Percentiles rank a stretch among this genome's conserved stretches.
Evolutionary conservation across 2,797 vertebrate genomes (phyloP).

Genomic region (Sebastes variabilis): DNA sequence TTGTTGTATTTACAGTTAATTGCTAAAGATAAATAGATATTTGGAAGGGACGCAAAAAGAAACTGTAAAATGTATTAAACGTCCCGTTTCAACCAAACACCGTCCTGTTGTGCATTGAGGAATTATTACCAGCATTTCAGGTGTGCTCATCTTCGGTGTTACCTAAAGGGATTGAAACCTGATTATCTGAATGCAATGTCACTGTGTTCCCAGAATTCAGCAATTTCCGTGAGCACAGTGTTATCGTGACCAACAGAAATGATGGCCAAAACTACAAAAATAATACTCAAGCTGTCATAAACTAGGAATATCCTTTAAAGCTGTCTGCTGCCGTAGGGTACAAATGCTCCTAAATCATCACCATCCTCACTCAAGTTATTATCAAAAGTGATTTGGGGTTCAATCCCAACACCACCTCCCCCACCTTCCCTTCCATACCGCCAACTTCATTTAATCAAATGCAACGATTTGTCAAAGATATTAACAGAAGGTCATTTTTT

Average conservation of each 20-base stretch:
- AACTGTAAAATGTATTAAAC: not conserved
- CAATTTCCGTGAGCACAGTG: not conserved
- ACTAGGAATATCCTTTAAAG: constrained; percentile 23
- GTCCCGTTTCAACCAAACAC: not conserved
- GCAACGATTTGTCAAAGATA: constrained; percentile 72
- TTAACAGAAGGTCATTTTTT: constrained; percentile 59
- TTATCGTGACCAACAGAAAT: not conserved
- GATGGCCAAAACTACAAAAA: not conserved
- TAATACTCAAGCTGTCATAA: constrained; percentile 8
- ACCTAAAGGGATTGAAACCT: not conserved
- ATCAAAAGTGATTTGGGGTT: constrained; percentile 45
- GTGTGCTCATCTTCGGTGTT: not conserved
- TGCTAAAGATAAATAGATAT: not conserved
- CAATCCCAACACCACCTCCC: constrained; percentile 33
- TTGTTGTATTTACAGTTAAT: no score
- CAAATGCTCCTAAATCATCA: constrained; percentile 29
- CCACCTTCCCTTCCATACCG: constrained; percentile 9
- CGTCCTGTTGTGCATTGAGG: not conserved
- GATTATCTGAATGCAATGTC: not conserved
- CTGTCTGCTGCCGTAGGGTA: constrained; percentile 14
- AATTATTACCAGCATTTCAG: not conserved
- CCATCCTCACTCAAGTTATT: constrained; percentile 21
- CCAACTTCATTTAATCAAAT: constrained; percentile 71
- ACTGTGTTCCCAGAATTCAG: not conserved
- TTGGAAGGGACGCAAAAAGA: not conserved